Conservation (phyloP, 2,888 invertebrate genomes). For the Tinea semifulvella region DNA sequence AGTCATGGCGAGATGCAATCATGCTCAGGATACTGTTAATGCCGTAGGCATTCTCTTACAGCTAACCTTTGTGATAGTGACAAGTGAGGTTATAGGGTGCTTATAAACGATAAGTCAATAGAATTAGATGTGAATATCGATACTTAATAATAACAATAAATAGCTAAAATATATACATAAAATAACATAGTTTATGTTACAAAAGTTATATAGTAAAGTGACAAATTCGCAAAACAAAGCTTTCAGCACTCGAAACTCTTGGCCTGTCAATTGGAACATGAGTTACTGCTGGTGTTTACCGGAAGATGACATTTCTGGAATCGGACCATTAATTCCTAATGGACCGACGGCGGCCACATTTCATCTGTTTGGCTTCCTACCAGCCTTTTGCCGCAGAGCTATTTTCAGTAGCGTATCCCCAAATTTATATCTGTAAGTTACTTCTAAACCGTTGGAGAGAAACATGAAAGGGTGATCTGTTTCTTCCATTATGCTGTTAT, state of each 20-base stretch:
- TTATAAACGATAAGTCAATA: too few relatives aligned
- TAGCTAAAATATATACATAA: too few relatives aligned
- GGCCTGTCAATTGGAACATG: conserved; percentile 33
- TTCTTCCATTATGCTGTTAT: too few relatives aligned
- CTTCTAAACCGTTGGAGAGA: conserved; percentile 57
- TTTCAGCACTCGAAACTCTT: conserved; percentile 15
- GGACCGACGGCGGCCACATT: conserved; percentile 54
- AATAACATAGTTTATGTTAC: too few relatives aligned
- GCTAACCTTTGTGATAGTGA: too few relatives aligned
- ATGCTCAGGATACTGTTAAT: too few relatives aligned
- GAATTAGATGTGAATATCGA: too few relatives aligned
- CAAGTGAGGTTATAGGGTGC: too few relatives aligned
- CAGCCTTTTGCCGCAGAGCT: conserved; percentile 50
- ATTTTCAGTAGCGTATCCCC: conserved; percentile 55
- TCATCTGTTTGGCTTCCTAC: conserved; percentile 62
- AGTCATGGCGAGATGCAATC: too few relatives aligned
- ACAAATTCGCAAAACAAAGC: not conserved
- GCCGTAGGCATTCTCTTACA: too few relatives aligned
- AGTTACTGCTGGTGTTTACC: conserved; percentile 54
- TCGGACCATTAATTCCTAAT: conserved; percentile 64
- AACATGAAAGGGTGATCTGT: conserved; percentile 14
- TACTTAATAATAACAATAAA: too few relatives aligned
- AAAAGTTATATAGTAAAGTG: not conserved
- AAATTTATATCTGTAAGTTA: conserved; percentile 60
- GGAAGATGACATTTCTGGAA: conserved; percentile 62